Evolutionary conservation across 2,113 vertebrate genomes (phyloP).

Genomic region (Pantherophis guttatus): DNA sequence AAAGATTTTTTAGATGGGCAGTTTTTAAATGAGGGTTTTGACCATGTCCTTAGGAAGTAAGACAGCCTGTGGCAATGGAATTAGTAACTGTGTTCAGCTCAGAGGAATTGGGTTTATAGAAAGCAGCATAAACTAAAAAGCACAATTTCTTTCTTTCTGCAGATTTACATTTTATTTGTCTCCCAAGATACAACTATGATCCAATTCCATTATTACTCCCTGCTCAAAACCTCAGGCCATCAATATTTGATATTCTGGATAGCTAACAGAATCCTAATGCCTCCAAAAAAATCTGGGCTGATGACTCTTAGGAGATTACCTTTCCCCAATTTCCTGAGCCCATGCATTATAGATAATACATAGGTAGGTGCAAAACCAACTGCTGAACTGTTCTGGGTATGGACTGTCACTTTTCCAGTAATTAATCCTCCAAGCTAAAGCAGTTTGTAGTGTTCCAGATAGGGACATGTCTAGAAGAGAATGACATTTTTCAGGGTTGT

Average conservation of each 20-base stretch:
- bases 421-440: neutral
- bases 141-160: neutral
- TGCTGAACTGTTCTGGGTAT: neutral
- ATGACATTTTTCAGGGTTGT: neutral
- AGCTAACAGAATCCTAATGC: neutral
- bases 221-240: neutral
- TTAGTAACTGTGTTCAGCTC: neutral
- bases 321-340: neutral
- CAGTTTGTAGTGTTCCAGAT: neutral
- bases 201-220: neutral
- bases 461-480: neutral
- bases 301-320: neutral
- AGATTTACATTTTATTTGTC: neutral
- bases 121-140: neutral
- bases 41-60: neutral
- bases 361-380: neutral
- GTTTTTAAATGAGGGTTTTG: neutral
- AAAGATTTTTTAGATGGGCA: neutral
- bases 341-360: neutral
- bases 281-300: neutral
- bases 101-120: neutral
- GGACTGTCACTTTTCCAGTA: neutral
- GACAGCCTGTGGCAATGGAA: neutral
- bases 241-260: neutral
- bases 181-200: neutral